These are phyloP conservation scores for Hypocryptadius cinnamomeus DNA, from an alignment of 2,113 vertebrate genomes.

Conservation along the genomic window DNA sequence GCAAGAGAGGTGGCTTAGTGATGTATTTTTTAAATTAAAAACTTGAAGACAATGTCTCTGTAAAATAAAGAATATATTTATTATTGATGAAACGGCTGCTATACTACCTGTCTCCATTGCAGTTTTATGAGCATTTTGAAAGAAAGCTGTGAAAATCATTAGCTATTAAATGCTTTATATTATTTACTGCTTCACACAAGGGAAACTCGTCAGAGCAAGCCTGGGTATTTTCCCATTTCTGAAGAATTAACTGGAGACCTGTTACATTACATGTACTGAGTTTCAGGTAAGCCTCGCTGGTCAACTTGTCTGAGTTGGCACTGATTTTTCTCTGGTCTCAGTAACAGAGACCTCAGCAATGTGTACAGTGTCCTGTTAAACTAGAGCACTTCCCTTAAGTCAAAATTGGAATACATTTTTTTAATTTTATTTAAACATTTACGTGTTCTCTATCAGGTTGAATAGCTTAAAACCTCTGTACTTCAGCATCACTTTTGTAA, in stretches of 20 bases:
- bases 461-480: slow-evolving; percentile 13
- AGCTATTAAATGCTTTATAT: neutral
- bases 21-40: slow-evolving; percentile 76
- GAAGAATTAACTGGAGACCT: slow-evolving; percentile 34
- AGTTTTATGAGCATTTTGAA: slow-evolving; percentile 5
- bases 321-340: neutral
- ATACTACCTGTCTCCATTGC: slow-evolving; percentile 48
- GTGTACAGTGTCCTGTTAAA: neutral
- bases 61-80: slow-evolving; percentile 77
- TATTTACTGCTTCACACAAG: neutral
- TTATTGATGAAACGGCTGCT: slow-evolving; percentile 62
- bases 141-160: slow-evolving; percentile 51
- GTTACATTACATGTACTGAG: neutral
- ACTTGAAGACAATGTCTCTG: slow-evolving; percentile 76
- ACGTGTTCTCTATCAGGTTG: slow-evolving; percentile 1
- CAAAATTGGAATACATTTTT: neutral
- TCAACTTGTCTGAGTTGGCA: neutral
- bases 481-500: slow-evolving; percentile 20
- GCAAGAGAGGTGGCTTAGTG: slow-evolving; percentile 60
- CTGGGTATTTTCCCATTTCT: neutral
- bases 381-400: slow-evolving; percentile 8
- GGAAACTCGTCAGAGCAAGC: neutral
- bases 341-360: neutral
- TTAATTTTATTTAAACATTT: neutral
- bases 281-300: neutral